These are phyloP conservation scores for Deilephila elpenor DNA, from an alignment of 2,888 invertebrate species.

Conservation along the genomic window DNA sequence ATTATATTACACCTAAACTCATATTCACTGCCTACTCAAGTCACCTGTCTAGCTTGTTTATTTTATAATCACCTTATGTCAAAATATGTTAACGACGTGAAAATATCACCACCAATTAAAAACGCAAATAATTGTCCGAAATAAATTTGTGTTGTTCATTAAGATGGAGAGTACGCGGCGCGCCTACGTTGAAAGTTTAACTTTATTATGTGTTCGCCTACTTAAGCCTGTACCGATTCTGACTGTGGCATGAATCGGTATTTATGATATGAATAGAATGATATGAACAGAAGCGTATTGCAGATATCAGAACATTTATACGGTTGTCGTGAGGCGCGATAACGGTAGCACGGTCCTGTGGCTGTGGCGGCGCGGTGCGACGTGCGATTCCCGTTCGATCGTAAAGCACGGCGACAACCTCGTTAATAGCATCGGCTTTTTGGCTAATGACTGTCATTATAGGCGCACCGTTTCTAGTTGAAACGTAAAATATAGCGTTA, in stretches of 20 bases:
- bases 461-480: conserved; percentile 43
- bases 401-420: conserved; percentile 50
- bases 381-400: conserved; percentile 30
- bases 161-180: conserved; percentile 47
- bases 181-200: conserved; percentile 44
- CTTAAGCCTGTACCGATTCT: no score
- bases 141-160: conserved; percentile 74
- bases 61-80: conserved; percentile 74
- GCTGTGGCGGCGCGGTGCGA: conserved; percentile 28
- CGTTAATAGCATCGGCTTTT: conserved; percentile 60
- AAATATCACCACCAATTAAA: conserved; percentile 81
- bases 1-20: conserved; percentile 78
- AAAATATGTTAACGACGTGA: conserved; percentile 78
- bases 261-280: no score
- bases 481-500: conserved; percentile 54
- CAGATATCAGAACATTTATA: conserved; percentile 45
- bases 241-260: conserved; percentile 43
- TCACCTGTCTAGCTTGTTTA: conserved; percentile 81
- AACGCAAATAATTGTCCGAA: conserved; percentile 70
- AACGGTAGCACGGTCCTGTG: conserved; percentile 18
- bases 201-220: neutral
- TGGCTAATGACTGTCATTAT: conserved; percentile 51
- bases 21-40: conserved; percentile 70
- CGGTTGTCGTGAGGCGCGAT: conserved; percentile 26
- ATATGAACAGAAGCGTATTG: conserved; percentile 58